Evolutionary conservation across 2,113 vertebrate genomes (phyloP).

Genomic region (Gavialis gangeticus): DNA sequence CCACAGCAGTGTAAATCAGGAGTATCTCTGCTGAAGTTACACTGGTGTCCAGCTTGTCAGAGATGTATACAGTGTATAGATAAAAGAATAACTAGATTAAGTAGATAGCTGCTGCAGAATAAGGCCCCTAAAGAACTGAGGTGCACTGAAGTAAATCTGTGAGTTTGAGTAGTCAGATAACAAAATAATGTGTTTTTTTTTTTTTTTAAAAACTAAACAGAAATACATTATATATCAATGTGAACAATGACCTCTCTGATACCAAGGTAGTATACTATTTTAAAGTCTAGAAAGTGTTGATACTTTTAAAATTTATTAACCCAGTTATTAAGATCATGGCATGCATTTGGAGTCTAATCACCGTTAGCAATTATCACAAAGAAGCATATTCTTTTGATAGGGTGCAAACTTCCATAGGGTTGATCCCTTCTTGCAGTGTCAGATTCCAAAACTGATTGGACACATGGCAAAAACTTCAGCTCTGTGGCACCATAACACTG

Average conservation of each 20-base stretch:
- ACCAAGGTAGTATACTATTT: not conserved
- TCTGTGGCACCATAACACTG: not conserved
- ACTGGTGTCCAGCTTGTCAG: not conserved
- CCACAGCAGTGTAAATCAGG: not conserved
- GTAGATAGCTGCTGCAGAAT: not conserved
- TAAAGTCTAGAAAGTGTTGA: not conserved
- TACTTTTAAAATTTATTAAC: not conserved
- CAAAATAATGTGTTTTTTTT: too few relatives aligned
- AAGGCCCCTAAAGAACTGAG: not conserved
- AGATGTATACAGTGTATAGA: fast-evolving
- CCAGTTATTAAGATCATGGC: not conserved
- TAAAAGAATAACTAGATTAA: fast-evolving
- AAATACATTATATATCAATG: not conserved
- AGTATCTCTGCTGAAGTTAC: fast-evolving
- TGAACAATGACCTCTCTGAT: not conserved
- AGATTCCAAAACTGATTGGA: not conserved
- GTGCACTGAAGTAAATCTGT: not conserved
- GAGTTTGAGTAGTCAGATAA: not conserved
- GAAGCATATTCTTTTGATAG: not conserved
- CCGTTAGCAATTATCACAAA: not conserved
- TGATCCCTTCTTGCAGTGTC: not conserved
- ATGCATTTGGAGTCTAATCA: not conserved
- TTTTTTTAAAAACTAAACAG: too few relatives aligned
- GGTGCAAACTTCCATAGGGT: not conserved
- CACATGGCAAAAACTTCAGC: not conserved